Conservation (phyloP, 2,797 vertebrate species). For the Syngnathus acus region DNA sequence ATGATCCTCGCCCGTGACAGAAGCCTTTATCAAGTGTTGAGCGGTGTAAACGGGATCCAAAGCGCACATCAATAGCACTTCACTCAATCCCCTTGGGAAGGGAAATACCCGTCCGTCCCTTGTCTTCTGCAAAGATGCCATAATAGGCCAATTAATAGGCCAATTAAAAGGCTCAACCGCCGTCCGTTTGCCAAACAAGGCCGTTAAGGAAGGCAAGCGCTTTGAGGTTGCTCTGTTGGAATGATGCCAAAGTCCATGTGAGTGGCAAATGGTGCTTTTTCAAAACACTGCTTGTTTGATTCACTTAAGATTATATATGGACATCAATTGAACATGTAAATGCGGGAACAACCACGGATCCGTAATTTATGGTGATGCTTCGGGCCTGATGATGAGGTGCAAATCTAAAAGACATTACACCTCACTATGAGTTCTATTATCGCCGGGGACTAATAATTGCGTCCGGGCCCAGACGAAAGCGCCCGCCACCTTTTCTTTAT, state of each 20-base stretch:
- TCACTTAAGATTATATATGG: background rate
- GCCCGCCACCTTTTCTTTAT: constrained; percentile 44
- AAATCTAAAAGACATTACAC: constrained; percentile 66
- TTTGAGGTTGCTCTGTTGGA: constrained; percentile 35
- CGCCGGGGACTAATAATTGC: constrained; percentile 60
- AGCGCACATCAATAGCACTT: constrained; percentile 41
- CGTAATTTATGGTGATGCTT: constrained; percentile 31
- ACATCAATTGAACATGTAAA: background rate
- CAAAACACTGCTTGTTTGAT: background rate
- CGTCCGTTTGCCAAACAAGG: constrained; percentile 36
- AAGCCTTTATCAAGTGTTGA: constrained; percentile 32
- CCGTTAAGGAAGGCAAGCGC: constrained; percentile 37
- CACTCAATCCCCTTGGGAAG: constrained; percentile 36
- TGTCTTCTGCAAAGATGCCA: constrained; percentile 28
- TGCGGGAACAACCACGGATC: background rate
- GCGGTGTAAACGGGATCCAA: constrained; percentile 36
- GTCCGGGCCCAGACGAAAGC: constrained; percentile 37
- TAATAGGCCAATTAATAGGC: constrained; percentile 25
- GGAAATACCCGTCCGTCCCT: constrained; percentile 34
- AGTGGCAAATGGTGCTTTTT: background rate
- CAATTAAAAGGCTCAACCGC: constrained; percentile 48
- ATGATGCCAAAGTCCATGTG: constrained; percentile 11
- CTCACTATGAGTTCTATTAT: constrained; percentile 64
- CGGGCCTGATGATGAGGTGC: constrained; percentile 56
- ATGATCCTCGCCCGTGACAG: constrained; percentile 28